phyloP scores from a whole-genome alignment of 1,140 invertebrate species.

The Drosophila nannoptera region DNA sequence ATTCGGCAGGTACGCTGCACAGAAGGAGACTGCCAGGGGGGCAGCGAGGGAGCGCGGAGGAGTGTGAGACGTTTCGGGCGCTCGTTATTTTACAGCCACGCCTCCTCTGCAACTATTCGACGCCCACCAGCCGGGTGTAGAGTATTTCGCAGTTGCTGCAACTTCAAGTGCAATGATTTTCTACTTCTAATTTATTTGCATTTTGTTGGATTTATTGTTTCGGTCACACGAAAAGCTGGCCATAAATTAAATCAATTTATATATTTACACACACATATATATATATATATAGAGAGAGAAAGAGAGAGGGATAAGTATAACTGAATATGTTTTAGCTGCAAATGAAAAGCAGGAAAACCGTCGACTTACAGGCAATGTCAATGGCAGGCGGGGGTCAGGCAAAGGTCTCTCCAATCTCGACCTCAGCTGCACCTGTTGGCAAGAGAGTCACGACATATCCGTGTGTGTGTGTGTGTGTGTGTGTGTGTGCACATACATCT shows the following conservation, averaged over 20 bases:
- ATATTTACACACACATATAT: not conserved
- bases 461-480: not conserved
- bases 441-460: conserved; percentile 29
- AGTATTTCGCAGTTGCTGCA: not conserved
- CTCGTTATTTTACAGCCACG: too few species aligned
- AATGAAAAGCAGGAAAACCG: conserved; percentile 13
- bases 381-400: conserved; percentile 12
- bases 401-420: conserved; percentile 19
- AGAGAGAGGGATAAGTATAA: conserved; percentile 14
- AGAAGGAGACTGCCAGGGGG: too few species aligned
- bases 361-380: conserved; percentile 5
- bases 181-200: conserved; percentile 38
- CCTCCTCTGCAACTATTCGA: too few species aligned
- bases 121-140: not conserved
- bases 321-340: conserved; percentile 4
- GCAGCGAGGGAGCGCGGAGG: too few species aligned
- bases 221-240: conserved; percentile 59
- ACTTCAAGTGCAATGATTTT: not conserved
- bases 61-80: too few species aligned
- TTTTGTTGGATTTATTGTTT: conserved; percentile 64
- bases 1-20: not conserved
- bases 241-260: conserved; percentile 54
- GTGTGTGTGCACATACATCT: not conserved
- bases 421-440: conserved; percentile 25
- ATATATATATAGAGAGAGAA: not conserved